Evolutionary conservation across 2,888 invertebrate species (phyloP).

Genomic region (Elysia crispata): DNA sequence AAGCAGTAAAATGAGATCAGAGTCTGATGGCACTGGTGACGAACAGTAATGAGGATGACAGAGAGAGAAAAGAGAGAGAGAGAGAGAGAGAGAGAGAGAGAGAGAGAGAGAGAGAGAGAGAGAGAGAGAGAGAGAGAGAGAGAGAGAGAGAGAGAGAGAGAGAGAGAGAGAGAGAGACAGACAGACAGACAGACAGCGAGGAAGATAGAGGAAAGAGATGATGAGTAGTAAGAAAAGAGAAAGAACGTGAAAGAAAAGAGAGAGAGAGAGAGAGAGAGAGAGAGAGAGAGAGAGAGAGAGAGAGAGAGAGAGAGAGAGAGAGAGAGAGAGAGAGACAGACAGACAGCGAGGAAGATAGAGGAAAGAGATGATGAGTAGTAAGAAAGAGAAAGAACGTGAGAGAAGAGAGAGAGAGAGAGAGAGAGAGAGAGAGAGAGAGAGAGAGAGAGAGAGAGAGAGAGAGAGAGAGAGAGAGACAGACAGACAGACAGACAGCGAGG

Average conservation of each 20-base stretch:
- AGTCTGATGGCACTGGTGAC: too few relatives aligned
- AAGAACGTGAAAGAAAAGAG: not conserved
- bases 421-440: not conserved
- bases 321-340: not conserved
- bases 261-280: not conserved
- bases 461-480: not conserved
- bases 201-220: too few relatives aligned
- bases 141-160: slow-evolving; percentile 12
- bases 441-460: not conserved
- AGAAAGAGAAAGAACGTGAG: not conserved
- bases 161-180: slow-evolving; percentile 21
- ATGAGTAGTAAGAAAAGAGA: not conserved
- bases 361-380: not conserved
- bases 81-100: not conserved
- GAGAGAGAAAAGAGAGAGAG: too few relatives aligned
- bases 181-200: slow-evolving; percentile 13
- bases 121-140: slow-evolving; percentile 6
- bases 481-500: not conserved
- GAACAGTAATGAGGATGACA: too few relatives aligned
- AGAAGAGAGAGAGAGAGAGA: not conserved
- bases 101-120: slow-evolving; percentile 12
- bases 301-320: not conserved
- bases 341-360: too few relatives aligned
- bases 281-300: slow-evolving; percentile 6
- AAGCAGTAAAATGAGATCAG: too few relatives aligned